These are phyloP conservation scores for Syrphus vitripennis DNA, from an alignment of 2,888 invertebrate genomes.

Conservation along the genomic window DNA sequence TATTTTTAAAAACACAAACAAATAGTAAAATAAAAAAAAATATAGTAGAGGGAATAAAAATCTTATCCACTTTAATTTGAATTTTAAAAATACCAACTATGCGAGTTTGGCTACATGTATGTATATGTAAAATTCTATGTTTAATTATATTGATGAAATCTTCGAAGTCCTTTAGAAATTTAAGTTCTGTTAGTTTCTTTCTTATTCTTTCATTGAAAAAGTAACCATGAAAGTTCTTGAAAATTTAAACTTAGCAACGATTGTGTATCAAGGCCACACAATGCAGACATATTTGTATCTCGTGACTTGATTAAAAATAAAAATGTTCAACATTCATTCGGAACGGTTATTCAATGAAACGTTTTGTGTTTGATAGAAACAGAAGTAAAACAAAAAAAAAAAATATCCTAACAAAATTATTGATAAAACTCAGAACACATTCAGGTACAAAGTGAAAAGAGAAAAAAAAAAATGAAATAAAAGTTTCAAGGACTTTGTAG, in stretches of 20 bases:
- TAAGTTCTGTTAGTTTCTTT: background rate
- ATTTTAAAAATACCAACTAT: too few relatives aligned
- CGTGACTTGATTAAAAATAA: background rate
- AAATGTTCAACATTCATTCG: background rate
- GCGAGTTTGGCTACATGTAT: too few relatives aligned
- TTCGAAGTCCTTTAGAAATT: background rate
- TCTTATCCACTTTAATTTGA: background rate
- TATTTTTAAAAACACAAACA: background rate
- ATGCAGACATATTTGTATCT: constrained; percentile 53
- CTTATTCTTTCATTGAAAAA: background rate
- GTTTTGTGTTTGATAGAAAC: background rate
- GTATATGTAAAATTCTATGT: too few relatives aligned
- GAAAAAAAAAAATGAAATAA: background rate
- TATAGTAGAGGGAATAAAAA: background rate
- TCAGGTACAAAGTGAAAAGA: constrained; percentile 9
- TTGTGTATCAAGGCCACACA: constrained; percentile 53
- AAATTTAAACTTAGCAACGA: constrained; percentile 39
- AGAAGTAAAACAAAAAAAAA: background rate
- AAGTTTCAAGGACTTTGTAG: background rate
- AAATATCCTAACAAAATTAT: constrained; percentile 29
- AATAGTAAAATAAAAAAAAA: background rate
- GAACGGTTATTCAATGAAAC: constrained; percentile 31
- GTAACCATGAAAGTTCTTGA: background rate
- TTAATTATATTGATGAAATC: background rate
- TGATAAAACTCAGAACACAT: constrained; percentile 64